Conservation (phyloP, 2,797 vertebrate genomes). For the Pangasius sanitwongsei region DNA sequence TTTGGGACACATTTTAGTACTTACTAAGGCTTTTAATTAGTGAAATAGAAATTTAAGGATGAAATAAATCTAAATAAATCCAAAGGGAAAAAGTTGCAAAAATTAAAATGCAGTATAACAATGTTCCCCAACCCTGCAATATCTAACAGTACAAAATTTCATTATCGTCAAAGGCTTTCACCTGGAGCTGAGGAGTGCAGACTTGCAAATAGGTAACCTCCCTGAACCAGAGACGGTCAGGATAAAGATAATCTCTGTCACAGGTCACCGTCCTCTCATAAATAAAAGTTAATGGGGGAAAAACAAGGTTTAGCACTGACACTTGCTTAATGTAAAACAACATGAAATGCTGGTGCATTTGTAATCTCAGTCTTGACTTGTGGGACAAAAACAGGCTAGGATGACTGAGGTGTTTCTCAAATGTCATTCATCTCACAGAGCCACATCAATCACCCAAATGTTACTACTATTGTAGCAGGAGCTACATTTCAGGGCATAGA, state of each 20-base stretch:
- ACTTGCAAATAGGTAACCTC: conserved; percentile 23
- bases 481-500: conserved; percentile 29
- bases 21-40: background rate
- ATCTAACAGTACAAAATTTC: conserved; percentile 4
- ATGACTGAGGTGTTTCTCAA: background rate
- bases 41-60: background rate
- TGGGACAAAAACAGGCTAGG: background rate
- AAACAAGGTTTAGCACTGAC: conserved; percentile 24
- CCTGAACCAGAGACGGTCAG: conserved; percentile 38
- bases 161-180: conserved; percentile 41
- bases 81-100: background rate
- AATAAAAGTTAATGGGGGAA: conserved; percentile 44
- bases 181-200: conserved; percentile 31
- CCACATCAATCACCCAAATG: conserved; percentile 43
- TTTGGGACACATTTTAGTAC: background rate
- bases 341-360: too few species aligned
- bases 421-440: conserved; percentile 33
- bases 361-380: background rate
- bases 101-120: background rate
- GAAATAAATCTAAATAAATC: background rate
- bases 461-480: conserved; percentile 42
- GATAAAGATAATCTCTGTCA: conserved; percentile 42
- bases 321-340: conserved; percentile 21
- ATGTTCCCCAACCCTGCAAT: background rate
- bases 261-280: conserved; percentile 41